Percentiles rank a stretch among this genome's conserved stretches.
phyloP scores from a whole-genome alignment of 2,797 vertebrate species.

The Poeciliopsis gracilis region DNA sequence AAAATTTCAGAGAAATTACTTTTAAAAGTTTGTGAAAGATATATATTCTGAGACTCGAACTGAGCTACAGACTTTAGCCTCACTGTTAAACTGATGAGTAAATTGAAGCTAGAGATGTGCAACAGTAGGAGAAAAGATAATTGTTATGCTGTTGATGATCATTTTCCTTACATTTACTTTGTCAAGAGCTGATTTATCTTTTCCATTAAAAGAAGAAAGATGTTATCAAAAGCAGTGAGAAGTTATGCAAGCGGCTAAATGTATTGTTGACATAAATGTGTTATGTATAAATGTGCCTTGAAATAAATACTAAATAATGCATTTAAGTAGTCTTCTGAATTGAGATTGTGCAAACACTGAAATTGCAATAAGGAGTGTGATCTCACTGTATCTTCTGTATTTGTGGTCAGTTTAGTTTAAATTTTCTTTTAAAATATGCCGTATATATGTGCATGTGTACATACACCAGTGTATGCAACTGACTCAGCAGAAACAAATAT shows the following conservation, averaged over 20 bases:
- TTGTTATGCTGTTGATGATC: neutral
- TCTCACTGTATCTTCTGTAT: no score
- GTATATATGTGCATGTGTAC: no score
- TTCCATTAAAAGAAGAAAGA: neutral
- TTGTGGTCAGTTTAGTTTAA: no score
- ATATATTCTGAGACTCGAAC: neutral
- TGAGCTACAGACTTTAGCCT: neutral
- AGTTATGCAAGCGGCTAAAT: neutral
- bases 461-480: no score
- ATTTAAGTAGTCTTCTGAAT: neutral
- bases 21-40: slow-evolving; percentile 10
- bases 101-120: neutral
- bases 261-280: neutral
- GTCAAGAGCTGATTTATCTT: neutral
- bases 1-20: slow-evolving; percentile 19
- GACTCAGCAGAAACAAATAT: no score
- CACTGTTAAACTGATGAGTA: neutral
- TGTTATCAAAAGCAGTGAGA: neutral
- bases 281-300: neutral
- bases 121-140: neutral
- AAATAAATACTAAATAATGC: neutral
- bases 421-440: no score
- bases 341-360: slow-evolving; percentile 2
- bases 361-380: no score
- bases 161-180: neutral